Evolutionary conservation across 1,140 invertebrate genomes (phyloP), one percentile per base, ranked within the genome.

Genomic region (Eurosta solidaginis): DNA sequence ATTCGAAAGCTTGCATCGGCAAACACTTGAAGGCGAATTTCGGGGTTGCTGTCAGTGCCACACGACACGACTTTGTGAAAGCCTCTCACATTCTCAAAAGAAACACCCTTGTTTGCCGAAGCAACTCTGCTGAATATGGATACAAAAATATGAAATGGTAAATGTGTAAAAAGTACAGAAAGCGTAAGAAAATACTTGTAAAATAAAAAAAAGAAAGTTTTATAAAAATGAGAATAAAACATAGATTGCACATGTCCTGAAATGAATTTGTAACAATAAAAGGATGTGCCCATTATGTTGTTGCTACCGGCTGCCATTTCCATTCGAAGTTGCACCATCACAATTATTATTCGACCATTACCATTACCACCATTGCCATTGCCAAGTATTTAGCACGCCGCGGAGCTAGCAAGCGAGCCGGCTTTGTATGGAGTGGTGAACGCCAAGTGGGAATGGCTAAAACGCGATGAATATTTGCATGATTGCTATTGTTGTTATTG

Each of bases 161-260:
- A 54, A 54, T 22, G 12, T 0, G 25, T n/a, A 3, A n/a, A 52
- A 27, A 9, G 25, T 22, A n/a, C 22, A 52, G 50, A 27, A 47
- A 74, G 45, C 45, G 22, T 45, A 74, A 74, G 25, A 47, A 45
- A 45, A 74, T 74, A 74, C 42, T 42, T 74, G 33, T 74, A 45
- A 74, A 74, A 27, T 74, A 74, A 74, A n/a, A n/a, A n/a, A n/a
- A n/a, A n/a, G n/a, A n/a, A n/a, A n/a, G n/a, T n/a, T n/a, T n/a
- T n/a, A n/a, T n/a, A n/a, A n/a, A 68, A 68, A 68, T 68, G 29
- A 6, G 33, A n/a, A 68, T 22, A 29, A 59, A 59, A 59, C 27
- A 40, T 40, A 68, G n/a, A 47, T 74, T 74, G 44, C 73, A 74
- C 73, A 74, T 74, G 73, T 74, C 73, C 73, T 74, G 44, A 74